Evolutionary conservation across 2,797 vertebrate genomes (phyloP), one percentile per base, ranked within the genome.

Genomic region (Glyptemys insculpta): DNA sequence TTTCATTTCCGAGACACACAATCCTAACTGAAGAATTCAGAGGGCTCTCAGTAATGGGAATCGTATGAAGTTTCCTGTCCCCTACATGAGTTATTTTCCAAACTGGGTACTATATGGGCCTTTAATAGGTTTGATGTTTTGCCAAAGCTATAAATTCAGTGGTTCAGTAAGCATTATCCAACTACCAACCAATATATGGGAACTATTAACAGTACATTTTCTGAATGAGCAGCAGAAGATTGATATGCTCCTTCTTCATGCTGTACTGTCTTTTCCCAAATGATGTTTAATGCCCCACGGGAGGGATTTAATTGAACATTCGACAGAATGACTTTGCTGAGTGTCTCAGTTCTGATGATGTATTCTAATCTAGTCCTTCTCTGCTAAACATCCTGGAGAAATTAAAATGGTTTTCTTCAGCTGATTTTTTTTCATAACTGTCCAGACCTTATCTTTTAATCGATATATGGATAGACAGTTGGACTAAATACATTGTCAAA

Each of bases 141-240:
- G 21, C n/a, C 52, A 88, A 72, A 87, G 49, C 47, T 89, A 37
- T 49, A 90, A 74, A 94, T 93, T 86, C 34, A 93, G 9, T 89
- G 92, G 92, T 90, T 82, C 34, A 34, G 74, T 92, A 92, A 34
- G 59, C 31, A 47, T 91, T 84, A 89, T 89, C 84, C 59, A 89
- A 23, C 52, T 91, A 83, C 83, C 23, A 81, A 12, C 23, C 19
- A 56, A 68, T 72, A 93, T 52, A 96, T 87, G 3, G 9, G 34
- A 90, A 95, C 3, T 14, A 56, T 54, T 53, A 76, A 91, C 27
- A 83, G 54, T 86, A 14, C 79, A 53, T 81, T 80, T 93, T 87
- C 80, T 84, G 86, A 97, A 96, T 92, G 80, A 93, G 68, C 91
- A 91, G 56, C 9, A 92, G 76, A 91, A 59, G 5, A 41, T 56